Conservation (phyloP, 2,888 invertebrate genomes). For the Catonia carolina region DNA sequence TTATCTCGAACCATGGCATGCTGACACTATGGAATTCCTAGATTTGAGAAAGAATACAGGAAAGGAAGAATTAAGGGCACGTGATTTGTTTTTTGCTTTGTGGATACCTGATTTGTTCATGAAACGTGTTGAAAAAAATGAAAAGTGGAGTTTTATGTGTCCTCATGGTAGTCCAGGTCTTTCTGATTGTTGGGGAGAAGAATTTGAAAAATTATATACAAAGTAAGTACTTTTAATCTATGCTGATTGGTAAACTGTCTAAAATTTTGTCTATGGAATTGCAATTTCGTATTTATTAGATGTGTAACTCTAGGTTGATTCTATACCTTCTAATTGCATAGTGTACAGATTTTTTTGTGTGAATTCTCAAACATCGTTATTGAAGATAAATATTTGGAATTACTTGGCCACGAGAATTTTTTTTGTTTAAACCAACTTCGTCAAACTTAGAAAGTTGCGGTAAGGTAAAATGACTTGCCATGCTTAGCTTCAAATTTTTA, state of each 20-base stretch:
- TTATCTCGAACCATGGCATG: conserved; percentile 98
- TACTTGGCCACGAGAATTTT: not conserved
- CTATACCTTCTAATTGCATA: too few relatives aligned
- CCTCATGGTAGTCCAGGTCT: conserved; percentile 89
- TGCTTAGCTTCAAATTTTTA: too few relatives aligned
- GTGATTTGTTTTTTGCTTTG: conserved; percentile 92
- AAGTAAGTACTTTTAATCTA: conserved; percentile 50
- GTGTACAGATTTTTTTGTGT: too few relatives aligned
- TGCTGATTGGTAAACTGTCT: too few relatives aligned
- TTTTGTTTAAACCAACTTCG: too few relatives aligned
- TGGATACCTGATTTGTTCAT: conserved; percentile 99
- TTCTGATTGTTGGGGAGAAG: conserved; percentile 87
- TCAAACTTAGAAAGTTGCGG: too few relatives aligned
- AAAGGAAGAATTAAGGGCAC: conserved; percentile 87
- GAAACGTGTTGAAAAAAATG: conserved; percentile 81
- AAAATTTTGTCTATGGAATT: too few relatives aligned
- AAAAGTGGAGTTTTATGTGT: conserved; percentile 93
- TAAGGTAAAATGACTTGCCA: too few relatives aligned
- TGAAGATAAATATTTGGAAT: too few relatives aligned
- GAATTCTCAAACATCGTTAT: too few relatives aligned
- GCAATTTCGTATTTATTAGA: too few relatives aligned
- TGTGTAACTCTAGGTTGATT: too few relatives aligned
- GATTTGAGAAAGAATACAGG: conserved; percentile 93
- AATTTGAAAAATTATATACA: conserved; percentile 83
- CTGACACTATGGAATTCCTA: conserved; percentile 91